Conservation (phyloP, 2,888 invertebrate species). For the Hipparchia semele region DNA sequence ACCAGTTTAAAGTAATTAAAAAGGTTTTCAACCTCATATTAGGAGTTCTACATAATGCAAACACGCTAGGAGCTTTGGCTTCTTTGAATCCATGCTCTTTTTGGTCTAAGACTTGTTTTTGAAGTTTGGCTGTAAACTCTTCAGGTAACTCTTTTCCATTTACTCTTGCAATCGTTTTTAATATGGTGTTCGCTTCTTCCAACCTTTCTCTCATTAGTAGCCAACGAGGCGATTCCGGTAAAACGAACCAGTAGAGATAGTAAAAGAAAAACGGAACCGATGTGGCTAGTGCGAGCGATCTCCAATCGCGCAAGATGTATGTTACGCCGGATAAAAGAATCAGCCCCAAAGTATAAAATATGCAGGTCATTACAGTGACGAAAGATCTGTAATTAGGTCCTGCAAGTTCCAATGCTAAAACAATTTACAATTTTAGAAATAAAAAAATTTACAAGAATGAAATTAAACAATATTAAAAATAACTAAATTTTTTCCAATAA, state of each 20-base stretch:
- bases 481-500: background rate
- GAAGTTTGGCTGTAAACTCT: slow-evolving; percentile 87
- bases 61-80: slow-evolving; percentile 77
- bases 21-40: slow-evolving; percentile 95
- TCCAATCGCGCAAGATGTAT: slow-evolving; percentile 93
- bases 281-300: slow-evolving; percentile 89
- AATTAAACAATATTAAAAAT: background rate
- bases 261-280: slow-evolving; percentile 93
- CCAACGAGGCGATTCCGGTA: slow-evolving; percentile 97
- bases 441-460: background rate
- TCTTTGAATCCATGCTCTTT: slow-evolving; percentile 79
- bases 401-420: slow-evolving; percentile 93
- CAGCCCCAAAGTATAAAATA: slow-evolving; percentile 94
- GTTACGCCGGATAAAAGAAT: slow-evolving; percentile 93
- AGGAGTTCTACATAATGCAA: slow-evolving; percentile 89
- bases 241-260: slow-evolving; percentile 92
- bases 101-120: slow-evolving; percentile 87
- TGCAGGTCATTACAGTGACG: slow-evolving; percentile 95
- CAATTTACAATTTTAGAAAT: background rate
- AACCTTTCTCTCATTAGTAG: slow-evolving; percentile 91
- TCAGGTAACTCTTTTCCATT: slow-evolving; percentile 90
- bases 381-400: slow-evolving; percentile 96
- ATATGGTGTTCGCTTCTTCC: slow-evolving; percentile 90
- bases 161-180: slow-evolving; percentile 89
- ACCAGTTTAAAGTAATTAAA: slow-evolving; percentile 94